Evolutionary conservation across 2,888 invertebrate species (phyloP), one percentile per base, ranked within the genome.

Genomic region (Rhamnusium bicolor): DNA sequence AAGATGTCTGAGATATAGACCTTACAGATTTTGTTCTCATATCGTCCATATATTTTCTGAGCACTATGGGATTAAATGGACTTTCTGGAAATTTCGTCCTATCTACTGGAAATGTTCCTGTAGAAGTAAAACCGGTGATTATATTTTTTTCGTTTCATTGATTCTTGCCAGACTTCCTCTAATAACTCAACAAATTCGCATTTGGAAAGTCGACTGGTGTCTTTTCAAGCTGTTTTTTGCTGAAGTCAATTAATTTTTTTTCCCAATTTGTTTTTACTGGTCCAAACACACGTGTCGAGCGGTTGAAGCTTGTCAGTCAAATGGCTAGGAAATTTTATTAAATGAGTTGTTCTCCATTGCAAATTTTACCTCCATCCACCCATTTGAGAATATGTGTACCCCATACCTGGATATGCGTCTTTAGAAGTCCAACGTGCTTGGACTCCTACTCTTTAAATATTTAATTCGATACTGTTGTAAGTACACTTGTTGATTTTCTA

Each of bases 321-420:
- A 10, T 49, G 49, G 10, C 49, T 49, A 0, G 49, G 49, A 49
- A 18, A 49, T 18, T 18, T 16, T 16, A 18, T 8, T 14, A 49
- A 8, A 18, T 49, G 16, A 18, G 16, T 16, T 49, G 3, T 46
- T 16, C 0, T 16, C 49, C 14, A 49, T 1, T 16, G 16, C 18
- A 8, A 18, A 4, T 18, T 18, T 49, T 5, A 16, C 58, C 24
- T 67, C 67, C 67, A 67, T 67, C 58, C 58, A 67, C 10, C 67
- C 67, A 56, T 58, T 54, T 21, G 46, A 14, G 67, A 67, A 53
- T 32, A 19, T 5, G 66, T 54, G 18, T 66, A 66, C 8, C 21
- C 7, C 5, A 24, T 54, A 3, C 54, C 54, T 12, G 19, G 54
- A 54, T 24, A 54, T 12, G 54, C 54, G 8, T 21, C 21, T 1